Evolutionary conservation across 1,140 invertebrate species (phyloP), one percentile per base, ranked within the genome.

Genomic region (Hyles euphorbiae): DNA sequence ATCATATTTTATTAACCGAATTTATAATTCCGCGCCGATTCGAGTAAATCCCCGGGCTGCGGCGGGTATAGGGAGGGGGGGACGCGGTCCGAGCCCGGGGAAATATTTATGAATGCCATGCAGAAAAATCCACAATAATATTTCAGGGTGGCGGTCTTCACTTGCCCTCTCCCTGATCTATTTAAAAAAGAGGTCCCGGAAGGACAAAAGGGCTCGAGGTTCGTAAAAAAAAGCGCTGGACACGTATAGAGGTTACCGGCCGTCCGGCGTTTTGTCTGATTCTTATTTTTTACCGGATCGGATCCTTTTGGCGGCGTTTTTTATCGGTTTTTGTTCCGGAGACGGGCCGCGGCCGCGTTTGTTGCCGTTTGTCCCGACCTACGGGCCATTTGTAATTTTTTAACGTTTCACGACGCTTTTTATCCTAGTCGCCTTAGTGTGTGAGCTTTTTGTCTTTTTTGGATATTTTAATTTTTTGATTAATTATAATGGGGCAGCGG

Each of bases 91-190:
- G 63, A 50, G 65, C 66, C 74, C 65, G 58, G 74, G 72, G 74
- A 84, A 81, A 88, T 87, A 88, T 88, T 88, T 88, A 88, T 87
- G 83, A 84, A 87, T 78, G 77, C 76, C 68, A 75, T 79, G 80
- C 76, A 84, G 82, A 86, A 88, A 88, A 88, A 86, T 86, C 80
- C 85, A 87, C 85, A 86, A 88, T 88, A 88, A 88, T 87, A 87
- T 87, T 88, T 87, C 80, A 86, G 86, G 78, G 79, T 82, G 81
- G 81, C 73, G 76, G 76, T 84, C 82, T 74, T 86, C 83, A 81
- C 81, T 88, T 85, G 73, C 77, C 77, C 75, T 78, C 78, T 45
- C 68, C 69, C 78, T 85, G 85, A 88, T 88, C 85, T 88, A 88
- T 88, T 88, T 88, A 87, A 88, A 88, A 88, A 87, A 83, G 79